Conservation (phyloP, 2,888 invertebrate genomes). For the Scrobipalpa atriplicella region DNA sequence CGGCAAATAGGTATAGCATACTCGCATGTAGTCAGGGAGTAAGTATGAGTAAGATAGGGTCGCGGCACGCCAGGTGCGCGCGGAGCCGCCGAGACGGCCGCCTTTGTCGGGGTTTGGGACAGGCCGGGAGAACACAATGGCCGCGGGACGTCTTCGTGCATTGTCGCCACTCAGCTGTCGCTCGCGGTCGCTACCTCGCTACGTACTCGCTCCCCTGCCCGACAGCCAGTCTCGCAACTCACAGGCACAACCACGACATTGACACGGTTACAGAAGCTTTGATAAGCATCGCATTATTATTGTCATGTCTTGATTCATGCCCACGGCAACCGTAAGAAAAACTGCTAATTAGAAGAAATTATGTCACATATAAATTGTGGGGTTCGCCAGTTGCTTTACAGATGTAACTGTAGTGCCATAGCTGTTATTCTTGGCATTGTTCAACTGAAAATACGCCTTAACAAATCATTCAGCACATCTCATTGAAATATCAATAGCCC, state of each 20-base stretch:
- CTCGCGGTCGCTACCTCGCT: conserved; percentile 43
- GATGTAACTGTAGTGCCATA: conserved; percentile 10
- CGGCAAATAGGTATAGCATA: conserved; percentile 38
- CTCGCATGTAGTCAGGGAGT: conserved; percentile 48
- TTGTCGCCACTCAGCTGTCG: conserved; percentile 79
- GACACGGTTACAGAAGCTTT: conserved; percentile 28
- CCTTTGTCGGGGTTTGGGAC: conserved; percentile 52
- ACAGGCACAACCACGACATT: conserved; percentile 50
- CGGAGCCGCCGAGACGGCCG: conserved; percentile 56
- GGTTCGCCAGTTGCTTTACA: background rate
- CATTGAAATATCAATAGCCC: conserved; percentile 13
- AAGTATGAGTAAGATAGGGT: conserved; percentile 64
- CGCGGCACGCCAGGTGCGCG: conserved; percentile 70
- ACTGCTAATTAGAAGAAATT: conserved; percentile 11
- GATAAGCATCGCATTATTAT: conserved; percentile 15
- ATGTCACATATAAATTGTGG: conserved; percentile 12
- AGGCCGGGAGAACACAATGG: conserved; percentile 66
- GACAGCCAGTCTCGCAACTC: conserved; percentile 55
- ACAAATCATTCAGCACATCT: conserved; percentile 17
- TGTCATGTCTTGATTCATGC: conserved; percentile 18
- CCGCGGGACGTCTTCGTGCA: conserved; percentile 78
- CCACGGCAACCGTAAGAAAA: conserved; percentile 27
- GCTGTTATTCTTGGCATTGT: background rate
- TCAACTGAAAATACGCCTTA: conserved; percentile 15
- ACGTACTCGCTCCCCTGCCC: conserved; percentile 49